These are phyloP conservation scores for Shinisaurus crocodilurus DNA, from an alignment of 2,113 vertebrate genomes.

Conservation along the genomic window DNA sequence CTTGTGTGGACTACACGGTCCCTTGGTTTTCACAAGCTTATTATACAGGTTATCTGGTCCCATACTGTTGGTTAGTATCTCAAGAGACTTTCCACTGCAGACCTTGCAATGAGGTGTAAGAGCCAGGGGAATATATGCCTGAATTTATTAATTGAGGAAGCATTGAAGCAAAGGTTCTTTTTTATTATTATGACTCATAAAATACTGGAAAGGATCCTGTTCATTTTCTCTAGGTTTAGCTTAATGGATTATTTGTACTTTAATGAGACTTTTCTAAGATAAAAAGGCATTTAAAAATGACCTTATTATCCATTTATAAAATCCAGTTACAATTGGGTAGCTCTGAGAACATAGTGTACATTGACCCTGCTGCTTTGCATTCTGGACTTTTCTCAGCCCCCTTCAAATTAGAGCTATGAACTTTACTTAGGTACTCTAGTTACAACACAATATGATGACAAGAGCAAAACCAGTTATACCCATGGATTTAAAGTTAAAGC, in stretches of 20 bases:
- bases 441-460: background rate
- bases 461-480: background rate
- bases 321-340: background rate
- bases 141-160: slow-evolving; percentile 50
- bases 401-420: background rate
- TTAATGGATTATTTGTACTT: slow-evolving; percentile 44
- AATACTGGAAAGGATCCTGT: slow-evolving; percentile 26
- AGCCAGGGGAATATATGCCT: slow-evolving; percentile 15
- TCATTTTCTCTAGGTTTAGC: slow-evolving; percentile 38
- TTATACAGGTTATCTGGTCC: background rate
- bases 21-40: slow-evolving; percentile 6
- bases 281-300: background rate
- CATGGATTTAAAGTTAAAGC: background rate
- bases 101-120: slow-evolving; percentile 31
- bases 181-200: slow-evolving; percentile 53
- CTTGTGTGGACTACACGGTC: background rate
- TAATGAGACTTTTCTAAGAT: slow-evolving; percentile 32
- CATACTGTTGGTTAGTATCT: background rate
- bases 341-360: background rate
- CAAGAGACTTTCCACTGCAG: background rate
- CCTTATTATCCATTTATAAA: background rate
- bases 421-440: background rate
- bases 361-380: slow-evolving; percentile 9
- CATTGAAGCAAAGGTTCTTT: slow-evolving; percentile 39
- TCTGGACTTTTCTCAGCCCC: background rate